Evolutionary conservation across 2,113 vertebrate species (phyloP).

Genomic region (Aepyceros melampus): DNA sequence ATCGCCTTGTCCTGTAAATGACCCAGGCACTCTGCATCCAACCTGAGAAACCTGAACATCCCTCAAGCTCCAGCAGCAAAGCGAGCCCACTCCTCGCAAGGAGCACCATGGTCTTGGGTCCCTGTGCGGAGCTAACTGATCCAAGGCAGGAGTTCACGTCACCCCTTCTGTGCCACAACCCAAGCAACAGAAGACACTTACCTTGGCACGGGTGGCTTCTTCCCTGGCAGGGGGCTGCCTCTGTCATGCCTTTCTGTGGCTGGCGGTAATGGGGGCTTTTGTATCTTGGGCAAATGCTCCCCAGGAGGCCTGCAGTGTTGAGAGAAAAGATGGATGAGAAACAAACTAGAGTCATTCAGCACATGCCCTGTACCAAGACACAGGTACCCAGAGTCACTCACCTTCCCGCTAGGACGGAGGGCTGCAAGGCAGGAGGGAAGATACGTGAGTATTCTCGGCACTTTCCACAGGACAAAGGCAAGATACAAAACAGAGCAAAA

Average conservation of each 20-base stretch:
- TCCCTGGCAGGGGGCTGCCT: conserved; percentile 71
- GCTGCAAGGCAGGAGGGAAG: conserved; percentile 74
- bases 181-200: neutral
- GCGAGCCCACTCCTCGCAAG: rapidly evolving
- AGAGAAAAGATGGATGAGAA: conserved; percentile 12
- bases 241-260: conserved; percentile 77
- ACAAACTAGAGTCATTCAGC: neutral
- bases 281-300: conserved; percentile 80
- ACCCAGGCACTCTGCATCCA: neutral
- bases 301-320: conserved; percentile 69
- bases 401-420: conserved; percentile 72
- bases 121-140: rapidly evolving
- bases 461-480: neutral
- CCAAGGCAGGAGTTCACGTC: rapidly evolving
- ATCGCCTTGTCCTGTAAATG: neutral
- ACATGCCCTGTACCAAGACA: rapidly evolving
- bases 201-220: conserved; percentile 74
- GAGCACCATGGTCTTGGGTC: rapidly evolving
- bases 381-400: conserved; percentile 36
- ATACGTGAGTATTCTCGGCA: neutral
- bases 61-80: neutral
- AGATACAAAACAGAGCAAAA: neutral
- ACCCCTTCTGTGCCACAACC: neutral
- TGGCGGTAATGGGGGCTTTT: conserved; percentile 84
- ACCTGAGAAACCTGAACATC: neutral